Conservation (phyloP, 2,888 invertebrate species). For the Meiosimyza platycephala region DNA sequence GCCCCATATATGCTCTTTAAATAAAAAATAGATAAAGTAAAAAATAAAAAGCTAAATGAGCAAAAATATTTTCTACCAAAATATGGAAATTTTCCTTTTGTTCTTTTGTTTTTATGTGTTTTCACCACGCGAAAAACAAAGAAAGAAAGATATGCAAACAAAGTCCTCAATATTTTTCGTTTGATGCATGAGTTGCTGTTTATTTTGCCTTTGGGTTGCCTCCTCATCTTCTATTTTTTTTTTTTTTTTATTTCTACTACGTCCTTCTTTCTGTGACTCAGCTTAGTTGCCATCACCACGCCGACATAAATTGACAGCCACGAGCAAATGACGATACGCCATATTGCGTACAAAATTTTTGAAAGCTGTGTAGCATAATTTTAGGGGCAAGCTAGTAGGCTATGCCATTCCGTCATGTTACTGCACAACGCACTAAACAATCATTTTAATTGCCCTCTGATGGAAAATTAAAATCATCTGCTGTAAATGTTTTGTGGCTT, state of each 20-base stretch:
- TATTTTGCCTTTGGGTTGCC: slow-evolving; percentile 1
- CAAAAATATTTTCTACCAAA: slow-evolving; percentile 29
- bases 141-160: slow-evolving; percentile 12
- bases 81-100: slow-evolving; percentile 30
- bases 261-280: too few species aligned
- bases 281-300: background rate
- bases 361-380: slow-evolving; percentile 19
- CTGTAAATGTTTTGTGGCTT: slow-evolving; percentile 31
- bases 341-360: slow-evolving; percentile 20
- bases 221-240: slow-evolving; percentile 11
- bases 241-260: background rate
- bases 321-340: slow-evolving; percentile 17
- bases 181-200: slow-evolving; percentile 14
- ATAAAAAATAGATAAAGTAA: background rate
- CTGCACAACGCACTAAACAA: slow-evolving; percentile 44
- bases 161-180: background rate
- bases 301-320: slow-evolving; percentile 25
- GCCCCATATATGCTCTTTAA: background rate
- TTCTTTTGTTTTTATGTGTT: slow-evolving; percentile 1
- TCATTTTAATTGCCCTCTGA: slow-evolving; percentile 44
- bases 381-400: slow-evolving; percentile 14
- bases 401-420: background rate
- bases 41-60: slow-evolving; percentile 28
- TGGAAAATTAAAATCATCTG: slow-evolving; percentile 35
- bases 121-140: background rate